A percentile compares a stretch with the other conserved stretches of the same genome.
phyloP scores from a whole-genome alignment of 1,140 invertebrate species.

The Drosophila setifemur region DNA sequence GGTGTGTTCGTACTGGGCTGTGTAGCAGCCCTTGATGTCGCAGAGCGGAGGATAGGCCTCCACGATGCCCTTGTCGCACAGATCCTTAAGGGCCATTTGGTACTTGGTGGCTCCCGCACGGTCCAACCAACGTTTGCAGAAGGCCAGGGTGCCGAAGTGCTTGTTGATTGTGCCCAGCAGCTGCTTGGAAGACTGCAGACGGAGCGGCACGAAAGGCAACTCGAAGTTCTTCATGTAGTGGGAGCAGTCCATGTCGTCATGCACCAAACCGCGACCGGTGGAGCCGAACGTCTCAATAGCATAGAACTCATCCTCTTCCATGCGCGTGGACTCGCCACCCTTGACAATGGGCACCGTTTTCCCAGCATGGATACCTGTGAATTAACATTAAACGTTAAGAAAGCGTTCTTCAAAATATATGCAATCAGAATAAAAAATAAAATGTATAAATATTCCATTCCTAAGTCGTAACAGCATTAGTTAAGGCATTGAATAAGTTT shows the following conservation, averaged over 20 bases:
- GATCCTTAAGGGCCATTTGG: constrained; percentile 98
- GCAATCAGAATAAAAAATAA: background rate
- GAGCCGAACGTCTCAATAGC: constrained; percentile 99
- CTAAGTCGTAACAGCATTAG: too few relatives aligned
- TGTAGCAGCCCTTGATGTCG: constrained; percentile 98
- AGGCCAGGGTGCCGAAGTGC: constrained; percentile 98
- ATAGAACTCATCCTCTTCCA: constrained; percentile 99
- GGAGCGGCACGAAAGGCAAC: constrained; percentile 94
- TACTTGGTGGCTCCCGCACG: constrained; percentile 98
- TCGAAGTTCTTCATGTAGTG: constrained; percentile 99
- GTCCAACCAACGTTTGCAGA: constrained; percentile 99
- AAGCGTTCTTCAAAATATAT: background rate
- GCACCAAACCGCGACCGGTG: constrained; percentile 97
- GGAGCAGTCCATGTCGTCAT: constrained; percentile 99
- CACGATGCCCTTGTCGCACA: constrained; percentile 97
- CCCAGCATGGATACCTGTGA: constrained; percentile 96
- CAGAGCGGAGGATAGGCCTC: constrained; percentile 99
- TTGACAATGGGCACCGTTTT: constrained; percentile 99
- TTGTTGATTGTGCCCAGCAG: constrained; percentile 98
- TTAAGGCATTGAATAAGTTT: too few relatives aligned
- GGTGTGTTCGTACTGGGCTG: constrained; percentile 99
- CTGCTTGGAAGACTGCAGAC: constrained; percentile 95
- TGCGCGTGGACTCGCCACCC: constrained; percentile 97
- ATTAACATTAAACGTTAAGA: background rate
- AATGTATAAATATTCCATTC: too few relatives aligned